These are phyloP conservation scores for Orchesella cincta DNA, from an alignment of 1,140 invertebrate genomes.

Conservation along the genomic window DNA sequence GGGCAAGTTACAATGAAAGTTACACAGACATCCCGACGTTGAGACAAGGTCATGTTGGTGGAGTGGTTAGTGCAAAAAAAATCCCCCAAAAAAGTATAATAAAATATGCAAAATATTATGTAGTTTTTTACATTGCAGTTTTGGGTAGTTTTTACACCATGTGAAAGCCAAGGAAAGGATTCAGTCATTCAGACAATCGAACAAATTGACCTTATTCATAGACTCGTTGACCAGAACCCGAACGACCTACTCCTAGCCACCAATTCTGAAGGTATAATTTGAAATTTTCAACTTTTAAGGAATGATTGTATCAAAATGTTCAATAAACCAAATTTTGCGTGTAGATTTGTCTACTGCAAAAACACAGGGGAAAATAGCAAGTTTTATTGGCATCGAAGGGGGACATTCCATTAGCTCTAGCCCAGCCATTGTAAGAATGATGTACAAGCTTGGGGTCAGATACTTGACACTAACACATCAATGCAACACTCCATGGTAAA, in stretches of 20 bases:
- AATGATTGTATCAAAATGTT: not conserved
- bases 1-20: constrained; percentile 76
- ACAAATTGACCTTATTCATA: constrained; percentile 48
- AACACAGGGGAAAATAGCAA: constrained; percentile 56
- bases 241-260: constrained; percentile 38
- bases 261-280: constrained; percentile 30
- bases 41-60: constrained; percentile 75
- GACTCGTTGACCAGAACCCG: constrained; percentile 36
- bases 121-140: constrained; percentile 34
- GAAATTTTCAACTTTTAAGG: not conserved
- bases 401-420: constrained; percentile 61
- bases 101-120: constrained; percentile 20
- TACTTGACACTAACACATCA: constrained; percentile 63
- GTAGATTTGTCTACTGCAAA: not conserved
- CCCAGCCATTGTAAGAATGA: constrained; percentile 58
- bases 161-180: constrained; percentile 44
- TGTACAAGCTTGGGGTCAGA: constrained; percentile 59
- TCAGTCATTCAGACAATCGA: constrained; percentile 47
- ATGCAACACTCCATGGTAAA: constrained; percentile 63
- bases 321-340: not conserved
- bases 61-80: constrained; percentile 78
- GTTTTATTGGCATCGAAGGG: constrained; percentile 61
- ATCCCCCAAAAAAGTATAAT: constrained; percentile 15
- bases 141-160: constrained; percentile 45
- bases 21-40: constrained; percentile 87